Evolutionary conservation across 2,797 vertebrate species (phyloP).

Genomic region (Amblyopsis hoosieri): DNA sequence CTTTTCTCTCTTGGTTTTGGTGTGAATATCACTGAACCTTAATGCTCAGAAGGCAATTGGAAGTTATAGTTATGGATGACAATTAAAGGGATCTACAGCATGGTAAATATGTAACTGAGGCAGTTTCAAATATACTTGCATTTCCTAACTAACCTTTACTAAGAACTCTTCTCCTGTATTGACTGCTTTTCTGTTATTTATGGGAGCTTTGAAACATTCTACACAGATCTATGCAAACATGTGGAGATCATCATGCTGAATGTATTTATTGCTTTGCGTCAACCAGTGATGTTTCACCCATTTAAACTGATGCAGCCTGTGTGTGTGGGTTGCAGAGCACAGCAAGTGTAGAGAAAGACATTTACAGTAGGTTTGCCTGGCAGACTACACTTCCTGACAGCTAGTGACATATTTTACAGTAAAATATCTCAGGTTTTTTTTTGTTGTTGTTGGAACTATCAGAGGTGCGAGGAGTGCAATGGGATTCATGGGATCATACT

Average conservation of each 20-base stretch:
- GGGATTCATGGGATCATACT: no score
- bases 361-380: background rate
- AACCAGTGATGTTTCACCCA: background rate
- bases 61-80: background rate
- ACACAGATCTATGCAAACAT: conserved; percentile 11
- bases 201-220: background rate
- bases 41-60: background rate
- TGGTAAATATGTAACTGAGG: background rate
- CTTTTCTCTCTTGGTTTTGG: background rate
- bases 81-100: no score
- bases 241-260: background rate
- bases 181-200: conserved; percentile 9
- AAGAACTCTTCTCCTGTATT: conserved; percentile 12
- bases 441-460: conserved; percentile 39
- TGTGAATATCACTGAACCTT: background rate
- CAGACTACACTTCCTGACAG: conserved; percentile 10
- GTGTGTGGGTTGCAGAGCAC: background rate
- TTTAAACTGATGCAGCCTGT: background rate
- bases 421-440: conserved; percentile 6
- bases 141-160: conserved; percentile 28
- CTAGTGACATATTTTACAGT: conserved; percentile 9
- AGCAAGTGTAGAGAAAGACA: background rate
- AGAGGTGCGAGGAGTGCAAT: no score
- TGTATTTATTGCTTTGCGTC: background rate
- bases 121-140: conserved; percentile 2